phyloP scores from a whole-genome alignment of 2,888 invertebrate genomes.

The Drosophila neonasuta region DNA sequence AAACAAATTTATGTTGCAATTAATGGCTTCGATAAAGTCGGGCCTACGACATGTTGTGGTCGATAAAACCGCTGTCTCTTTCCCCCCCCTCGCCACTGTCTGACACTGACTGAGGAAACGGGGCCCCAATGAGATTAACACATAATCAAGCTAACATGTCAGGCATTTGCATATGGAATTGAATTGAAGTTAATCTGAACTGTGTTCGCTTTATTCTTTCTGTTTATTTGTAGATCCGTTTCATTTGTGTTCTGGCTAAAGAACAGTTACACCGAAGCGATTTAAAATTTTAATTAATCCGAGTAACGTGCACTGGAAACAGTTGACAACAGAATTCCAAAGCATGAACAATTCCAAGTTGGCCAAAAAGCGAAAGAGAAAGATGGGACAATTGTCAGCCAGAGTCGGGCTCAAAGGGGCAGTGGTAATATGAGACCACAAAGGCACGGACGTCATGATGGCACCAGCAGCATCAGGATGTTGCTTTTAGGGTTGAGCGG shows the following conservation, averaged over 20 bases:
- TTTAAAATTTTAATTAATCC: conserved; percentile 72
- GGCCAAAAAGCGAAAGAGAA: conserved; percentile 17
- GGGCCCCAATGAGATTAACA: conserved; percentile 66
- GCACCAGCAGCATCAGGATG: conserved; percentile 32
- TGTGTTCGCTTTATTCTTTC: background rate
- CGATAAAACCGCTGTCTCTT: conserved; percentile 49
- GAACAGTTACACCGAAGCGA: conserved; percentile 54
- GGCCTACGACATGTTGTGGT: conserved; percentile 67
- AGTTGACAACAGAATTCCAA: conserved; percentile 50
- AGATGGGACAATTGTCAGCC: conserved; percentile 25
- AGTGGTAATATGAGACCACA: conserved; percentile 69
- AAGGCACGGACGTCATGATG: conserved; percentile 37
- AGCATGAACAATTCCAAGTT: conserved; percentile 32
- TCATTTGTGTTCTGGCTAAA: conserved; percentile 14
- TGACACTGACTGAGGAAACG: background rate
- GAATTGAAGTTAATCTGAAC: conserved; percentile 68
- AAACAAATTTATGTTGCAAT: conserved; percentile 79
- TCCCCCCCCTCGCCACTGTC: background rate
- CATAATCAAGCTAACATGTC: conserved; percentile 77
- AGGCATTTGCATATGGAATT: conserved; percentile 72
- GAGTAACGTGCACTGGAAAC: conserved; percentile 39
- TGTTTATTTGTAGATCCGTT: conserved; percentile 1
- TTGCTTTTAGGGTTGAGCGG: background rate
- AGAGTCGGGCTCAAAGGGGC: conserved; percentile 45
- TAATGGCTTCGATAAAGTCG: conserved; percentile 71